Conservation (phyloP, 2,113 vertebrate genomes). For the Prietella phreatophila region DNA sequence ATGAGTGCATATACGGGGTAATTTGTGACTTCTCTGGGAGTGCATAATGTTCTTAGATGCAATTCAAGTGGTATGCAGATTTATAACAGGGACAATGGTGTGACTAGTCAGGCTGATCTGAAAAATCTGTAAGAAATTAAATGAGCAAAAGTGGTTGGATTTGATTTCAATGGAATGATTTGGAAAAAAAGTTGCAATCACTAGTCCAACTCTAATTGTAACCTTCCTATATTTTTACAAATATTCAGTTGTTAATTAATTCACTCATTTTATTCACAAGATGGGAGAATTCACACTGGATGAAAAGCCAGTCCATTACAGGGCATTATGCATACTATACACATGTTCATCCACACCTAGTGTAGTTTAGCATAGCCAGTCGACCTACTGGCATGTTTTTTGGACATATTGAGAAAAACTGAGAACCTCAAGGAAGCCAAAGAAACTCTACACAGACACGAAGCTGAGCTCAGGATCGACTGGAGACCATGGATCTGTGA, state of each 20-base stretch:
- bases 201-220: background rate
- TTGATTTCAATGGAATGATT: background rate
- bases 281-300: background rate
- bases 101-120: background rate
- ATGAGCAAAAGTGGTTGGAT: background rate
- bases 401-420: background rate
- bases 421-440: background rate
- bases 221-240: background rate
- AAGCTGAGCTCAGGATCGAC: background rate
- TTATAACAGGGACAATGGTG: slow-evolving; percentile 20
- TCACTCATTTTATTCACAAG: background rate
- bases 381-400: background rate
- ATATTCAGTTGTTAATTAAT: background rate
- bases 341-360: background rate
- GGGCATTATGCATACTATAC: background rate
- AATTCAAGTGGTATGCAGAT: slow-evolving; percentile 32
- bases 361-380: background rate
- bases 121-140: background rate
- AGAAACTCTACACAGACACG: background rate
- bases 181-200: background rate
- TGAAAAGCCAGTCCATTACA: background rate
- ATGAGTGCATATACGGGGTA: background rate
- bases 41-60: slow-evolving; percentile 24
- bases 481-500: background rate
- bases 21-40: slow-evolving; percentile 9